Percentiles rank a stretch among this genome's conserved stretches.
Evolutionary conservation across 2,113 vertebrate species (phyloP).

Genomic region (Vireo altiloquus): DNA sequence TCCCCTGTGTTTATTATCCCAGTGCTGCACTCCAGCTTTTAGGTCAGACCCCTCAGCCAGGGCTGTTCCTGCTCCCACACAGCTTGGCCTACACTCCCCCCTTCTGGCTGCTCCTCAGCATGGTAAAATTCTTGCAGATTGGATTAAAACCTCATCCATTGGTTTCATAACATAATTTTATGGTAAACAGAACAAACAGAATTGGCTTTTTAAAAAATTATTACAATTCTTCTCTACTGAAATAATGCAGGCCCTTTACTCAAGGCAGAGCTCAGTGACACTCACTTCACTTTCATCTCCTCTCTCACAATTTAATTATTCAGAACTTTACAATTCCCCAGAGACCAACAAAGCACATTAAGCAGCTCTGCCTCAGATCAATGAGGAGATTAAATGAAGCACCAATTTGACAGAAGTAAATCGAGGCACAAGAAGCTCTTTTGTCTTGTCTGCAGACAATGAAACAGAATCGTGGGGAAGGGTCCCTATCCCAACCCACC

Average conservation of each 20-base stretch:
- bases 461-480: background rate
- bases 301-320: slow-evolving; percentile 25
- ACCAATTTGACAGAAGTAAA: slow-evolving; percentile 4
- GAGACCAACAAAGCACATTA: slow-evolving; percentile 1
- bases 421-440: background rate
- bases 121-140: background rate
- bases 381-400: background rate
- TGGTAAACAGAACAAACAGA: background rate
- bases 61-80: background rate
- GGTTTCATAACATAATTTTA: background rate
- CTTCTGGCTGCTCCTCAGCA: slow-evolving; percentile 58
- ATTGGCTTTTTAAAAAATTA: background rate
- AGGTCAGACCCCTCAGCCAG: background rate
- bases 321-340: background rate
- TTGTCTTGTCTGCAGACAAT: background rate
- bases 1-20: background rate
- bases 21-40: background rate
- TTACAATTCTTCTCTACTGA: background rate
- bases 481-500: background rate
- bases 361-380: slow-evolving; percentile 10
- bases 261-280: background rate
- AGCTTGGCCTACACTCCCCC: slow-evolving; percentile 53
- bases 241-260: background rate
- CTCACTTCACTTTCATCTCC: background rate
- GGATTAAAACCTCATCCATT: background rate